Percentiles rank a stretch among this genome's conserved stretches.
Evolutionary conservation across 2,888 invertebrate species (phyloP).

Genomic region (Dorcus parallelipipedus): DNA sequence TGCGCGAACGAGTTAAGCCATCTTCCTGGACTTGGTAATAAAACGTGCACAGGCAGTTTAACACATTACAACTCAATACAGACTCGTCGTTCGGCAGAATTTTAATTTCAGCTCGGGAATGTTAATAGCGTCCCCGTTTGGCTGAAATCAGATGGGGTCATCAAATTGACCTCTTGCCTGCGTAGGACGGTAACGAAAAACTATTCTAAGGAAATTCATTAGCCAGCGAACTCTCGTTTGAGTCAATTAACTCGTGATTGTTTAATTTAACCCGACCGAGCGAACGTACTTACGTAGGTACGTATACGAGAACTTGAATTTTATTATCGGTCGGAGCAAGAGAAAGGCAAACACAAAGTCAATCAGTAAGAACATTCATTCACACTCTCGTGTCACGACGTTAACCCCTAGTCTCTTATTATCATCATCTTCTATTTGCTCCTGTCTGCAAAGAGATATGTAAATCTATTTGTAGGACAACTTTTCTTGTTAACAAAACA

Average conservation of each 20-base stretch:
- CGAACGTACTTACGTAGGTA: neutral
- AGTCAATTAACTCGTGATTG: neutral
- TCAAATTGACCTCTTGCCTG: conserved; percentile 5
- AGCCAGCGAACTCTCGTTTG: conserved; percentile 1
- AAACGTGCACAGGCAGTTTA: conserved; percentile 18
- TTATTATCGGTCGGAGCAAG: neutral
- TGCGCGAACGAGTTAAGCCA: conserved; percentile 21
- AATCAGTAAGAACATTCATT: neutral
- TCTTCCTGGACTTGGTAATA: conserved; percentile 22
- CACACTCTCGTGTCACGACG: neutral
- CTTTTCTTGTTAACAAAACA: neutral
- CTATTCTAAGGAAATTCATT: conserved; percentile 5
- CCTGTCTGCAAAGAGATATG: neutral
- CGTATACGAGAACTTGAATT: neutral
- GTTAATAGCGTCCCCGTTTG: conserved; percentile 3
- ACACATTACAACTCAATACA: conserved; percentile 19
- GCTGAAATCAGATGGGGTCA: conserved; percentile 9
- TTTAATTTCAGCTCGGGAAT: neutral
- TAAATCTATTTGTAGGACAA: neutral
- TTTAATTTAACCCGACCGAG: neutral
- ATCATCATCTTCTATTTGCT: neutral
- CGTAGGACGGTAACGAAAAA: conserved; percentile 5
- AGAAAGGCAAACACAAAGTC: neutral
- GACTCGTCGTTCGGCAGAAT: neutral
- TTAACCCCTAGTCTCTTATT: conserved; percentile 1